Base-by-base conservation (phyloP, 2,113 vertebrate species). In the Monopterus albus region DNA sequence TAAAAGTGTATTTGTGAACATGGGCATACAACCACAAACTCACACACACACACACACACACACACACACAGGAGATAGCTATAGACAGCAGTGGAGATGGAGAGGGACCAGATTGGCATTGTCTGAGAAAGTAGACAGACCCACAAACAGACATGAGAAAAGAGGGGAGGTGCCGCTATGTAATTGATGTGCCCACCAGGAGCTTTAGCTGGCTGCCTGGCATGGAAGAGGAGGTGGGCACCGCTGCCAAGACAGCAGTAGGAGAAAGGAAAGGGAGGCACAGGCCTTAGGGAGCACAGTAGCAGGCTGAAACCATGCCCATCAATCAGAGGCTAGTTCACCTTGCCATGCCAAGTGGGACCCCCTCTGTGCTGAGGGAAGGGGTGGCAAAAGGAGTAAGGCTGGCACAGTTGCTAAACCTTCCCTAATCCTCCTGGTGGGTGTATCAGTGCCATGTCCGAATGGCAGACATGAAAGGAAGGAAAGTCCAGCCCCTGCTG, bases 261-360 rank as follows among this genome's bases (percentile, higher is more conserved):
- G 85, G 88, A 88, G 82, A 87, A 85, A 88, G 78, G 78, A 69
- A 83, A 83, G 75, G 83, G 84, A 87, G 88, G 86, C 82, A 80
- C 61, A 31, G 84, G 84, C 86, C 84, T 88, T 82, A 49, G 83
- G 87, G 85, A 88, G 90, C 87, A 84, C 82, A 78, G 79, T 89
- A 72, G 84, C 63, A 70, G 69, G 85, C 89, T 90, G 91, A 92
- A 91, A 87, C 84, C 78, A 55, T 92, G 92, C 93, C 91, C 90
- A 93, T 93, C 90, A 93, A 92, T 94, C 92, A 93, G 91, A 82
- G 86, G 89, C 89, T 93, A 91, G 90, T 93, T 93, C 92, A 91
- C 88, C 86, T 89, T 90, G 81, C 81, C 83, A 74, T 88, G 85
- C 88, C 92, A 92, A 87, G 82, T 55, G 87, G 88, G 88, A 88